phyloP scores from a whole-genome alignment of 2,888 invertebrate species.

The Isoperla grammatica region DNA sequence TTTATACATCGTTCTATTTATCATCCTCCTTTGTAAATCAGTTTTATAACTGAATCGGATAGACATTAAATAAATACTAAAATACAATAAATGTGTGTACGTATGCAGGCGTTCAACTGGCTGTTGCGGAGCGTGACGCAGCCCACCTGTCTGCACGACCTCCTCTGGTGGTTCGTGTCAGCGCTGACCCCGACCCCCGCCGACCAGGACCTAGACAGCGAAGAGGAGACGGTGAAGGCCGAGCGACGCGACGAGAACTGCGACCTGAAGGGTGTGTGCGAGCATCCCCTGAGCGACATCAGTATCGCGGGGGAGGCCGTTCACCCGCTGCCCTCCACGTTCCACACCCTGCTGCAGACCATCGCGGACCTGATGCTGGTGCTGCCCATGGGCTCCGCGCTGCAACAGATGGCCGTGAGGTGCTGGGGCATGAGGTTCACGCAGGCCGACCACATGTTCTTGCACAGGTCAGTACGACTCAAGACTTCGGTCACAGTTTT shows the following conservation, averaged over 20 bases:
- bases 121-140: conserved; percentile 85
- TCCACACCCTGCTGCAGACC: conserved; percentile 84
- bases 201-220: conserved; percentile 34
- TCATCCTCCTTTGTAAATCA: too few relatives aligned
- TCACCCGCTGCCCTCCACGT: conserved; percentile 62
- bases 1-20: too few relatives aligned
- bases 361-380: conserved; percentile 88
- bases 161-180: conserved; percentile 94
- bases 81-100: background rate
- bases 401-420: conserved; percentile 86
- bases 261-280: conserved; percentile 55
- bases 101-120: conserved; percentile 81
- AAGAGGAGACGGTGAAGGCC: conserved; percentile 40
- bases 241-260: conserved; percentile 3
- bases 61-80: too few relatives aligned
- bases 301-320: conserved; percentile 63
- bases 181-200: conserved; percentile 58
- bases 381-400: conserved; percentile 77
- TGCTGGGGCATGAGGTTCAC: conserved; percentile 91
- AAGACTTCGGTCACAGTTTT: too few relatives aligned
- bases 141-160: conserved; percentile 85
- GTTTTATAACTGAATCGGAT: too few relatives aligned
- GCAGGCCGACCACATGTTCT: conserved; percentile 82
- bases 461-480: conserved; percentile 53
- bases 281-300: conserved; percentile 75